These are phyloP conservation scores for Antechinus stuartii DNA, from an alignment of 2,113 vertebrate species.

Conservation along the genomic window DNA sequence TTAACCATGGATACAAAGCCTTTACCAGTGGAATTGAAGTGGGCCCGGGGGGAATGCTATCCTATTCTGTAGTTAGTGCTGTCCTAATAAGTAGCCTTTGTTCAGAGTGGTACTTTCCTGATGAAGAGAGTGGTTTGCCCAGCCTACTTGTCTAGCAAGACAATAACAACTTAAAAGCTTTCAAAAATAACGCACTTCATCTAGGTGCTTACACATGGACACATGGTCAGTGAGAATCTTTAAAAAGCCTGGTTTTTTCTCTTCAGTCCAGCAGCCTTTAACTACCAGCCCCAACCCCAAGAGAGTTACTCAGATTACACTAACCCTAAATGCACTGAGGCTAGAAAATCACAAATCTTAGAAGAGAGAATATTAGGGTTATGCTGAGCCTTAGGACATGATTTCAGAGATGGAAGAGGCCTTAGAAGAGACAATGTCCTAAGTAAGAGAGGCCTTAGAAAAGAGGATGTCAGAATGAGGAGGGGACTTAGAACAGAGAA, in stretches of 20 bases:
- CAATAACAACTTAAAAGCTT: slow-evolving; percentile 17
- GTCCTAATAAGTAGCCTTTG: neutral
- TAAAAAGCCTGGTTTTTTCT: neutral
- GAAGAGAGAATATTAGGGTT: too few species aligned
- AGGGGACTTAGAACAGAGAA: neutral
- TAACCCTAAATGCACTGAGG: neutral
- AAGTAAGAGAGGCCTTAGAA: too few species aligned
- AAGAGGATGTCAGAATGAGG: too few species aligned
- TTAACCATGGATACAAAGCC: neutral
- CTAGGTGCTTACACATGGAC: neutral
- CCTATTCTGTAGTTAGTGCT: neutral
- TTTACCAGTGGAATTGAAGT: neutral
- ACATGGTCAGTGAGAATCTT: neutral
- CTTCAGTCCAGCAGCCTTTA: neutral
- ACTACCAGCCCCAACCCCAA: neutral
- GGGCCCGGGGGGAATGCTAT: neutral
- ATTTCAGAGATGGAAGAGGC: too few species aligned
- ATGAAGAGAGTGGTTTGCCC: neutral
- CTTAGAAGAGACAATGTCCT: too few species aligned
- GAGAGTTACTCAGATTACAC: neutral
- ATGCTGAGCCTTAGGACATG: too few species aligned
- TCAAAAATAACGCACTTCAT: slow-evolving; percentile 42
- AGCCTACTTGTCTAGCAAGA: neutral
- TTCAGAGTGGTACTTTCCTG: neutral
- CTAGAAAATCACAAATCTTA: neutral